Conservation (phyloP, 2,888 invertebrate genomes). For the Cremastinae sp. region DNA sequence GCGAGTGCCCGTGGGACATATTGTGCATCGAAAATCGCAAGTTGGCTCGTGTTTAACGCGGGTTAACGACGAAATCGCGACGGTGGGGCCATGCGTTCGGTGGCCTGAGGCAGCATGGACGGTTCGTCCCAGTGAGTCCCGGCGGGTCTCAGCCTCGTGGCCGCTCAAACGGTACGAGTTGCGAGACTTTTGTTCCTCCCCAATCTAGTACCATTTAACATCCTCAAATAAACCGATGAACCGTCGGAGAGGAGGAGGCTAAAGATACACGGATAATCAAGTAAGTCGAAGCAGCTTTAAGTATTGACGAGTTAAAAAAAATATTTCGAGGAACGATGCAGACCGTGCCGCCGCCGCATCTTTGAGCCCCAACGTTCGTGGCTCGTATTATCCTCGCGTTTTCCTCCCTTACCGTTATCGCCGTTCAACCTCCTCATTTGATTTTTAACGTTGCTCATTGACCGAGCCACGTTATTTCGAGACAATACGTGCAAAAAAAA, state of each 20-base stretch:
- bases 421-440: not conserved
- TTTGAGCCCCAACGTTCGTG: conserved; percentile 7
- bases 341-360: conserved; percentile 17
- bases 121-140: conserved; percentile 58
- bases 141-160: conserved; percentile 58
- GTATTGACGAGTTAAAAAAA: conserved; percentile 22
- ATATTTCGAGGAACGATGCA: not conserved
- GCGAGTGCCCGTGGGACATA: conserved; percentile 26
- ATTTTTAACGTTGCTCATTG: not conserved
- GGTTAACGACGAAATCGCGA: conserved; percentile 50
- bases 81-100: conserved; percentile 67
- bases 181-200: conserved; percentile 12
- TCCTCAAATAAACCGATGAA: not conserved
- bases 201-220: conserved; percentile 14
- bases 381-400: not conserved
- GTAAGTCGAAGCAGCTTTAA: conserved; percentile 3
- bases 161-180: conserved; percentile 43
- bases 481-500: not conserved
- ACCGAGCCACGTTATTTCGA: not conserved
- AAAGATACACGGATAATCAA: conserved; percentile 10
- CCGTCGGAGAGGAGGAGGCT: not conserved
- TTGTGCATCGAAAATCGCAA: conserved; percentile 19
- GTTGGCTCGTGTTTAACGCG: conserved; percentile 50
- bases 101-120: conserved; percentile 64
- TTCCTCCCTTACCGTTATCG: not conserved